These are phyloP conservation scores for Drosophila mayri DNA, from an alignment of 1,140 invertebrate species.

Conservation along the genomic window DNA sequence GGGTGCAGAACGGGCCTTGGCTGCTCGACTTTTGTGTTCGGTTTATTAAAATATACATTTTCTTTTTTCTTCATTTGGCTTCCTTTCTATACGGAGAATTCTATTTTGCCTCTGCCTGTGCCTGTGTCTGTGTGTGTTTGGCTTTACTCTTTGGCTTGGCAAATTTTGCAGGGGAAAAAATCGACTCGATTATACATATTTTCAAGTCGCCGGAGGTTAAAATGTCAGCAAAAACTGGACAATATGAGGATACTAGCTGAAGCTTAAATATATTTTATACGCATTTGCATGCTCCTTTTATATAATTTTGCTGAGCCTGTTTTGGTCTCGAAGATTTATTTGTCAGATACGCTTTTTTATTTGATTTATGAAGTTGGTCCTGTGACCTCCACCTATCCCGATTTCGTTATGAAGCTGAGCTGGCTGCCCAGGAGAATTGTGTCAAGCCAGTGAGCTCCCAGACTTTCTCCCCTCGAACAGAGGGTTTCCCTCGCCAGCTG, in stretches of 20 bases:
- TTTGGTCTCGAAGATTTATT: constrained; percentile 59
- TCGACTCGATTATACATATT: constrained; percentile 24
- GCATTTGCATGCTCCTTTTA: constrained; percentile 54
- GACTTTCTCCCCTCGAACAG: constrained; percentile 5
- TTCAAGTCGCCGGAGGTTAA: constrained; percentile 46
- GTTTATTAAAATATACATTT: constrained; percentile 70
- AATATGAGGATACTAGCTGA: constrained; percentile 16
- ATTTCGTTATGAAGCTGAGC: constrained; percentile 17
- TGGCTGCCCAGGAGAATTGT: constrained; percentile 40
- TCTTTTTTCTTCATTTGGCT: constrained; percentile 38
- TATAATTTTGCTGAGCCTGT: constrained; percentile 15
- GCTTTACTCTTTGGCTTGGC: constrained; percentile 40
- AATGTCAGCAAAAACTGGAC: constrained; percentile 68
- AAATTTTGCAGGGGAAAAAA: constrained; percentile 48
- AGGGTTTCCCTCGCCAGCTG: background rate
- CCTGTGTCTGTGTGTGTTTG: constrained; percentile 14
- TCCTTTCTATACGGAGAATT: constrained; percentile 19
- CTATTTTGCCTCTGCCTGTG: constrained; percentile 5
- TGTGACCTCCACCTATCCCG: constrained; percentile 6
- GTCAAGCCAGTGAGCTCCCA: constrained; percentile 23
- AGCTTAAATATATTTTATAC: constrained; percentile 49
- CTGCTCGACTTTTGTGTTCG: constrained; percentile 45
- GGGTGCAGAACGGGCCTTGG: constrained; percentile 10
- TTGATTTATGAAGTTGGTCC: constrained; percentile 66
- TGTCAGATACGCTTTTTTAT: constrained; percentile 60